phyloP scores from a whole-genome alignment of 1,140 invertebrate species.

The Solen grandis region DNA sequence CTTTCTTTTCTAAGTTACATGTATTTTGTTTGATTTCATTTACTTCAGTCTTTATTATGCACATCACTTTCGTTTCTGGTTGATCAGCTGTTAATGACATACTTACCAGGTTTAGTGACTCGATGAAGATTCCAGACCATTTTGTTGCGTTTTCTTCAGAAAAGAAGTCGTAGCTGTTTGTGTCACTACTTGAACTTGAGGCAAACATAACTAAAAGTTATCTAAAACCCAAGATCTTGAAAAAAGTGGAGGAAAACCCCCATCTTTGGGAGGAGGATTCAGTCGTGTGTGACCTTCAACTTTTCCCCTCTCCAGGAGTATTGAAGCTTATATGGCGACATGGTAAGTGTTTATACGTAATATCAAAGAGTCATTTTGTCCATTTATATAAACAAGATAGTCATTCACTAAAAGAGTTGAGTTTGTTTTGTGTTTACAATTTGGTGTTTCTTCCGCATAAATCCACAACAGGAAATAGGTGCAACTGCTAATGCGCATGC shows the following conservation, averaged over 20 bases:
- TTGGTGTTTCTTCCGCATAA: conserved; percentile 65
- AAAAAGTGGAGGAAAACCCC: conserved; percentile 35
- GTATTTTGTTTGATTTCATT: no score
- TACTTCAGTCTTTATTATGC: no score
- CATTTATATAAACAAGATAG: neutral
- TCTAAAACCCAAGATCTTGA: neutral
- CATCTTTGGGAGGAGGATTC: conserved; percentile 51
- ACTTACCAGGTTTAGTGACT: conserved; percentile 82
- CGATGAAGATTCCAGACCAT: conserved; percentile 94
- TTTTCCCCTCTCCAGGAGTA: conserved; percentile 24
- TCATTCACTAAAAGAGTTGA: neutral
- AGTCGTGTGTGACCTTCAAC: conserved; percentile 55
- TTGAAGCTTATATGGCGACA: neutral
- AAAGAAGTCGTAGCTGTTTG: conserved; percentile 88
- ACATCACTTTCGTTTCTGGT: no score
- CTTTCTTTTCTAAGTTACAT: no score
- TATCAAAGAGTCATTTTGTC: neutral
- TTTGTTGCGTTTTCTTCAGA: conserved; percentile 92
- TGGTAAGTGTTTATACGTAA: neutral
- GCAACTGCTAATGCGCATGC: conserved; percentile 57
- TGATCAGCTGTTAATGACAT: no score
- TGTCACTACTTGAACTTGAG: conserved; percentile 59
- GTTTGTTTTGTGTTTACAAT: conserved; percentile 52
- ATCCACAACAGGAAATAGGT: conserved; percentile 67
- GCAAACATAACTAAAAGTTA: conserved; percentile 71